Evolutionary conservation across 2,797 vertebrate species (phyloP), one percentile per base, ranked within the genome.

Genomic region (Nyctalus aviator): DNA sequence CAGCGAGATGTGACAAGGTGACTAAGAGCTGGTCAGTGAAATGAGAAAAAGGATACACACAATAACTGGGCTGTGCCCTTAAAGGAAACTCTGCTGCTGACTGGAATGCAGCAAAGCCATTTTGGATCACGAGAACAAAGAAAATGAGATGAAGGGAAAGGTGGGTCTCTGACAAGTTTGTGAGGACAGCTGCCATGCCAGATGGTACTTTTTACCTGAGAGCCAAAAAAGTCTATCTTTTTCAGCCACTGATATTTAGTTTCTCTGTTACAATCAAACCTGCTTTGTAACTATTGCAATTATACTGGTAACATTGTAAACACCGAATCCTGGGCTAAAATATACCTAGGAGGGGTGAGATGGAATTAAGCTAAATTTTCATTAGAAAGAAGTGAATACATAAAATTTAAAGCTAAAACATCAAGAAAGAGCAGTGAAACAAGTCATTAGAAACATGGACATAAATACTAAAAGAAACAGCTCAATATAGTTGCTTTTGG

Each of bases 381-480:
- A 69, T 48, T 89, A 81, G 75, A 91, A 83, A 20, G 69, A 35
- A 85, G 88, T 44, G 71, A 62, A 46, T 55, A 55, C 53, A 55
- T 89, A 71, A 50, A 89, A 82, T 50, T 64, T 85, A 82, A 93
- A 91, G 41, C 75, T 88, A 53, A 95, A 79, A 57, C 64, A 92
- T 48, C 59, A 92, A 87, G 73, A 77, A 85, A 91, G 46, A 50
- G 14, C 21, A 53, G 3, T 53, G 81, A 76, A 46, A 77, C 13
- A 90, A 62, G 21, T 62, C 46, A 57, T 64, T 84, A 87, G 57
- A 92, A 92, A 55, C 64, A 84, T n/a, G 59, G 57, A 35, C 21
- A 90, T 23, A 79, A 48, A 66, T 27, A 88, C 44, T 75, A 46
- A 94, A 87, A 78, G 76, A 86, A 88, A 91, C 11, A 73, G 57